Percentiles rank a stretch among this genome's conserved stretches.
Conservation (phyloP, 2,888 invertebrate genomes). For the Acanthosepion lycidas region DNA sequence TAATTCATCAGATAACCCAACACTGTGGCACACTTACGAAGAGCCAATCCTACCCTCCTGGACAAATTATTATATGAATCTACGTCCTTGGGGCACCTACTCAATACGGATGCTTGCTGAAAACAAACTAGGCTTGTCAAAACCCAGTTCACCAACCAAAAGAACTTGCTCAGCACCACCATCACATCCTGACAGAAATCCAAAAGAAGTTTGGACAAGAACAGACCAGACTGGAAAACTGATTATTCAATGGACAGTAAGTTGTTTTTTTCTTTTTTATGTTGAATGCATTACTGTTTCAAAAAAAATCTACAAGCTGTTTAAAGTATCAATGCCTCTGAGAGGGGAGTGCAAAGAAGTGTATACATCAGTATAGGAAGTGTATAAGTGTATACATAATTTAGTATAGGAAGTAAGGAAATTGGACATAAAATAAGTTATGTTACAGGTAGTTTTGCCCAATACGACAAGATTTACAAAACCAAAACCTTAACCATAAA, state of each 20-base stretch:
- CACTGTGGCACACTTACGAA: constrained; percentile 81
- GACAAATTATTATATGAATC: constrained; percentile 58
- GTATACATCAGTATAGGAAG: no score
- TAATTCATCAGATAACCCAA: constrained; percentile 94
- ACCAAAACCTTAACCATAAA: no score
- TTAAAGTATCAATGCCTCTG: no score
- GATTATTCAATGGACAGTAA: constrained; percentile 73
- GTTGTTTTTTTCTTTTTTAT: constrained; percentile 50
- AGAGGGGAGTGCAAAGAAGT: no score
- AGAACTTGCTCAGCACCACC: constrained; percentile 67
- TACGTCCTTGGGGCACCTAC: constrained; percentile 73
- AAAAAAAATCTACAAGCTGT: no score
- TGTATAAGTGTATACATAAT: no score
- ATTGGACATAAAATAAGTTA: no score
- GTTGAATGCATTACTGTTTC: not conserved
- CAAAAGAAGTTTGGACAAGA: constrained; percentile 71
- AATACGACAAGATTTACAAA: no score
- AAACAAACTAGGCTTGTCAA: constrained; percentile 73
- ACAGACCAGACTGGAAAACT: constrained; percentile 71
- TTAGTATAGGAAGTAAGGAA: no score
- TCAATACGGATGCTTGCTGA: constrained; percentile 73
- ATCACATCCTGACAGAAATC: constrained; percentile 70
- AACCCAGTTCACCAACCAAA: constrained; percentile 69
- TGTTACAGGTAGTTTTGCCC: no score
- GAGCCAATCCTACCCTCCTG: constrained; percentile 56